Evolutionary conservation across 1,140 invertebrate species (phyloP), one percentile per base, ranked within the genome.

Genomic region (Ostrea edulis): DNA sequence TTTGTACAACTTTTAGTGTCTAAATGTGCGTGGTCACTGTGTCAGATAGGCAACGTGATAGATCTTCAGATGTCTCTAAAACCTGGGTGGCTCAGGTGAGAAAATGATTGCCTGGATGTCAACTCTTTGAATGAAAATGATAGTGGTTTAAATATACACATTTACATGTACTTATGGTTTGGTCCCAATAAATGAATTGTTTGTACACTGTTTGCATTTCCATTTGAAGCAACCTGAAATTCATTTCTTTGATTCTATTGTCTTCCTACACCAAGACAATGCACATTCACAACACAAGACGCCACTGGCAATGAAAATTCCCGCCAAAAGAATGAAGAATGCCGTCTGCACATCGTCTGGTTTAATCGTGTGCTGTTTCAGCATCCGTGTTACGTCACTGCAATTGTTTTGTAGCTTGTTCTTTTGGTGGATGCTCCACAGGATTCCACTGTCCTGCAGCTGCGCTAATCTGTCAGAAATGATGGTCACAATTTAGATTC

Each of bases 311-410:
- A 29, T 77, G 25, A 77, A 25, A 44, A 77, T 35, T 0, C 68
- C 68, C 14, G 68, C 68, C 25, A 77, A 29, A 22, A 77, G 68
- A 17, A 77, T 77, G 68, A 77, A 77, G 29, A 77, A 77, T 22
- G 68, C 68, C 11, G 68, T 77, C 68, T 77, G 68, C 25, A 77
- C 68, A 14, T 77, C 68, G 29, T 77, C 68, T 29, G 68, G 68
- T 29, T 77, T 77, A 3, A 77, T 77, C 9, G 68, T 77, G 68
- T 77, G 68, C 29, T 77, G 68, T 29, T 25, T 77, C 25, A 77
- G 68, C 25, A 77, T 5, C 68, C 29, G 68, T 12, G 22, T 77
- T 25, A 77, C 68, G 9, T 77, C 68, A 35, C 68, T 77, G 12
- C 68, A 77, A 25, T 77, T 77, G 25, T 77, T 77, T 25, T 77